A percentile compares a stretch with the other conserved stretches of the same genome.
Conservation (phyloP, 2,113 vertebrate genomes). For the Urocynchramus pylzowi region DNA sequence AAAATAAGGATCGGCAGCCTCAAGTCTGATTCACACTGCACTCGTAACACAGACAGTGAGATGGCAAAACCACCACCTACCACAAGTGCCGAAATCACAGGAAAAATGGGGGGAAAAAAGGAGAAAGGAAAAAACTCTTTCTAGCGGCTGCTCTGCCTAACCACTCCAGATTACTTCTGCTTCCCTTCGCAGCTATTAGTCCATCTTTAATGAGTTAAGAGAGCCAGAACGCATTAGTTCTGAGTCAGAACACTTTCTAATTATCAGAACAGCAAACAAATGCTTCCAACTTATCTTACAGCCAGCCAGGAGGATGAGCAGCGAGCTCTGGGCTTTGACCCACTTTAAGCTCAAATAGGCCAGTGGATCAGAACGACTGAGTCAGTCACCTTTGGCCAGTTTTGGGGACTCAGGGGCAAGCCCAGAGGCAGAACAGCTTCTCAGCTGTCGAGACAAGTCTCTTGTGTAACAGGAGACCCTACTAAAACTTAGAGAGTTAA, state of each 20-base stretch:
- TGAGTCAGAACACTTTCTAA: slow-evolving; percentile 64
- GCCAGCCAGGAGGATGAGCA: neutral
- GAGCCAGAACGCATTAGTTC: slow-evolving; percentile 63
- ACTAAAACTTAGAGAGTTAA: neutral
- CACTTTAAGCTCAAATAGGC: slow-evolving; percentile 44
- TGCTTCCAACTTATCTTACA: slow-evolving; percentile 26
- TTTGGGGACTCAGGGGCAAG: neutral
- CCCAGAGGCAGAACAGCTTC: neutral
- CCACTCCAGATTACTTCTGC: slow-evolving; percentile 54
- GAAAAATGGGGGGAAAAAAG: accelerated
- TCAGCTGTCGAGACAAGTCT: accelerated
- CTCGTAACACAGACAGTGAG: neutral
- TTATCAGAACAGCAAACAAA: slow-evolving; percentile 37
- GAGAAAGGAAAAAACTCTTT: neutral
- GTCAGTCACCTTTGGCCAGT: neutral
- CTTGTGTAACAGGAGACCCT: slow-evolving; percentile 31
- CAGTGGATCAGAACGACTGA: slow-evolving; percentile 4
- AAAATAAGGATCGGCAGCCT: neutral
- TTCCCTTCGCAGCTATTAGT: slow-evolving; percentile 48
- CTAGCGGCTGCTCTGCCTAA: neutral
- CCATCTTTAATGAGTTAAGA: slow-evolving; percentile 62
- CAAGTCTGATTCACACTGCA: accelerated
- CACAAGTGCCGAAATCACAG: accelerated
- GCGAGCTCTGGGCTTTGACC: slow-evolving; percentile 22
- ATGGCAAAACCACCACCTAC: neutral